Base-by-base conservation (phyloP, 2,888 invertebrate species). In the Himalopsyche anomala region DNA sequence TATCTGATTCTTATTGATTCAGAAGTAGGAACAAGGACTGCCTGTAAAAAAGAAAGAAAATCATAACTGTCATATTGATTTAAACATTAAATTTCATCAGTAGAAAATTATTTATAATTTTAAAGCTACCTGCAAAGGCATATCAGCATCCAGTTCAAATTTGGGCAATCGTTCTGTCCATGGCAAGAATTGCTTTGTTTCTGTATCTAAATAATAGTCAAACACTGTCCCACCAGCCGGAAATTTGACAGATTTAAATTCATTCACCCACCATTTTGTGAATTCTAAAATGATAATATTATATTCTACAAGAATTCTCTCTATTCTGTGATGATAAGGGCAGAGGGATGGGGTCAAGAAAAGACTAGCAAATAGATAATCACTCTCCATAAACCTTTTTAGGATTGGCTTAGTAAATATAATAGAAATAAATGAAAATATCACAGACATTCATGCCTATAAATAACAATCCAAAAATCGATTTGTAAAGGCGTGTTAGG, bases 261-360 rank as follows among this genome's bases (percentile, higher is more conserved):
- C 99, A 90, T 97, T 98, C 17, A 96, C 94, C 98, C 98, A 99
- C 99, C 99, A 99, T 93, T 99, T 99, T 79, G 98, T 97, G 91
- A 98, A 99, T 91, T 99, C 97, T 89, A 93, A 90, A 90, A 95
- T 95, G 0, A 94, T 90, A 81, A 9, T 40, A 6, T 15, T 4
- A 51, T 51, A 51, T 51, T 15, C 3, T 15, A 28, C 62, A 62
- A 19, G 62, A 28, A 5, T 8, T 40, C 6, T 6, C 40, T 40
- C 5, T 6, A 40, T 40, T 40, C 40, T 6, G 6, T 40, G 40
- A 40, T 5, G 40, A 40, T 40, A 40, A 40, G 40, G 40, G 6
- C 6, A 6, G 40, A 40, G 6, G 40, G 3, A 40, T 40, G 6
- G 40, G 5, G 40, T 40, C 40, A 40, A 6, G 40, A 40, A 40